Conservation (phyloP, 2,888 invertebrate genomes). For the Aromia moschata region DNA sequence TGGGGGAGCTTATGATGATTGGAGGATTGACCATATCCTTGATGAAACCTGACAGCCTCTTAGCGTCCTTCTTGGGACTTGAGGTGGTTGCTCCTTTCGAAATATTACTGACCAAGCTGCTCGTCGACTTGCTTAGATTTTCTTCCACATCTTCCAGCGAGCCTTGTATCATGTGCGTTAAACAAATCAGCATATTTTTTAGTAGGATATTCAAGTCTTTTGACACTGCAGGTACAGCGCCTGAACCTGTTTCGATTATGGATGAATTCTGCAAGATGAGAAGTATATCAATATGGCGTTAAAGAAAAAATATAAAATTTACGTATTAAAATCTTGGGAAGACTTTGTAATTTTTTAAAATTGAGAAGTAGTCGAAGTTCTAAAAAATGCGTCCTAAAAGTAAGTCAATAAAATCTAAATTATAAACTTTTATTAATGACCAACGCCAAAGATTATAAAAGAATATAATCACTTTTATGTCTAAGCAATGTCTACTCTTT, state of each 20-base stretch:
- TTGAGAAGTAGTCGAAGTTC: no score
- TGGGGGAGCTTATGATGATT: conserved; percentile 4
- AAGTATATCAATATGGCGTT: no score
- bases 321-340: no score
- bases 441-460: no score
- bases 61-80: conserved; percentile 10
- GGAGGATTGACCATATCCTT: background rate
- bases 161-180: conserved; percentile 16
- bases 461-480: no score
- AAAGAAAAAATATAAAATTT: no score
- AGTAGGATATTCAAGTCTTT: background rate
- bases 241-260: conserved; percentile 5
- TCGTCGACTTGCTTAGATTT: background rate
- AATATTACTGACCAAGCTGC: background rate
- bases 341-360: no score
- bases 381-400: no score
- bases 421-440: no score
- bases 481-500: no score
- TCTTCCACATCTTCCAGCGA: background rate
- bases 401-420: no score
- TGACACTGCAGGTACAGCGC: background rate
- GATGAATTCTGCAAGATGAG: conserved; percentile 4
- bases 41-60: conserved; percentile 6
- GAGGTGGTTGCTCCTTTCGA: conserved; percentile 6
- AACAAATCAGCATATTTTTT: background rate